A percentile compares a stretch with the other conserved stretches of the same genome.
These are phyloP conservation scores for Synergus japonicus DNA, from an alignment of 2,888 invertebrate genomes.

Conservation along the genomic window DNA sequence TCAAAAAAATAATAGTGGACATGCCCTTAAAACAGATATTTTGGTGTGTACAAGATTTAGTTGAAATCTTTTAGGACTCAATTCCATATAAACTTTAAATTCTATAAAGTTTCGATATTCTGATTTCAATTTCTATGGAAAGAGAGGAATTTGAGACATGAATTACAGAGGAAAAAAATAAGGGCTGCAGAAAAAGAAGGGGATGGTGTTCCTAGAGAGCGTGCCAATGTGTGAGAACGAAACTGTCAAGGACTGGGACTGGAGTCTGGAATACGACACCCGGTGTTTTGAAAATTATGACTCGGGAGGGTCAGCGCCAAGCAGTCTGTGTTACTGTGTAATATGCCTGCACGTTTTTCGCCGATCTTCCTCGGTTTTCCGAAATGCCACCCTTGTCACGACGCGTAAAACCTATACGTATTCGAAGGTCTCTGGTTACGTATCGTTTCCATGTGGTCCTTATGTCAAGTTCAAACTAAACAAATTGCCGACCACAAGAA, in stretches of 20 bases:
- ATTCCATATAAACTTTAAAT: too few relatives aligned
- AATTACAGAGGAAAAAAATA: constrained; percentile 4
- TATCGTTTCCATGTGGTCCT: constrained; percentile 37
- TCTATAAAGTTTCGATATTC: background rate
- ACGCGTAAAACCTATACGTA: background rate
- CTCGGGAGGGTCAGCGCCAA: constrained; percentile 34
- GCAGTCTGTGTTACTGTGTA: constrained; percentile 3
- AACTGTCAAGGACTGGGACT: constrained; percentile 15
- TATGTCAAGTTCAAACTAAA: constrained; percentile 37
- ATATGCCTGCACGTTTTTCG: constrained; percentile 24
- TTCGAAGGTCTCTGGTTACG: background rate
- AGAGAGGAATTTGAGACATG: background rate
- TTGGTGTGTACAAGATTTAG: too few relatives aligned
- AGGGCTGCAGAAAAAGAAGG: background rate
- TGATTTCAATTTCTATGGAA: background rate
- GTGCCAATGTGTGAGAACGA: constrained; percentile 32
- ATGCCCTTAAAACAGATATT: too few relatives aligned
- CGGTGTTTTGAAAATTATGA: constrained; percentile 32
- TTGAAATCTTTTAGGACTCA: too few relatives aligned
- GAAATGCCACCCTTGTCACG: constrained; percentile 29
- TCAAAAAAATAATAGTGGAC: too few relatives aligned
- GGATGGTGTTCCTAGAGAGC: background rate
- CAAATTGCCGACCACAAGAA: constrained; percentile 6
- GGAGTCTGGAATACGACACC: constrained; percentile 24
- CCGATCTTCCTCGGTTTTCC: background rate